A percentile compares a stretch with the other conserved stretches of the same genome.
These are phyloP conservation scores for Microtus richardsoni DNA, from an alignment of 2,113 vertebrate species.

Conservation along the genomic window DNA sequence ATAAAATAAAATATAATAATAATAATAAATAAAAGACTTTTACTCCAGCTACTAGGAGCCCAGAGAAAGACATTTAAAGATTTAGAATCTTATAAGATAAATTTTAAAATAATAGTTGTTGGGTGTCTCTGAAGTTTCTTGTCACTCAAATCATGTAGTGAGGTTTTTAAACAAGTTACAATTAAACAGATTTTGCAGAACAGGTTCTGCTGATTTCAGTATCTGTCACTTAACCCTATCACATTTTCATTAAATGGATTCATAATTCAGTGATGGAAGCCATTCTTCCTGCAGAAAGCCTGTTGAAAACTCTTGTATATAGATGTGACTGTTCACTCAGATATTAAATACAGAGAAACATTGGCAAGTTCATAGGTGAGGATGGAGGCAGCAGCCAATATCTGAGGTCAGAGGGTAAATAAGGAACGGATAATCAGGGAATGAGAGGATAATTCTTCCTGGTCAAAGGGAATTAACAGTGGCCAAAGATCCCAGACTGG, in stretches of 20 bases:
- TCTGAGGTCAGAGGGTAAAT: background rate
- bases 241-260: background rate
- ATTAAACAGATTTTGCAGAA: background rate
- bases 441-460: background rate
- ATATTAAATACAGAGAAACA: background rate
- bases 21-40: background rate
- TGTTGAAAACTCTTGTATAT: background rate
- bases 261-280: background rate
- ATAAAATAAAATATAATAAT: too few relatives aligned
- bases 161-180: background rate
- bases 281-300: background rate
- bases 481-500: too few relatives aligned
- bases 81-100: background rate
- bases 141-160: background rate
- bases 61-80: background rate
- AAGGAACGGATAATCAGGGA: background rate
- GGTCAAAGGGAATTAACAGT: background rate
- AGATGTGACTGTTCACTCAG: background rate
- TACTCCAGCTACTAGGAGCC: fast-evolving
- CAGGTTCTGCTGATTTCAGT: background rate
- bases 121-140: background rate
- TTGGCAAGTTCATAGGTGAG: background rate
- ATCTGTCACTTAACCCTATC: background rate
- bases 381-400: background rate
- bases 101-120: background rate